Percentiles rank a stretch among this genome's conserved stretches.
Conservation (phyloP, 2,113 vertebrate species). For the Candoia aspera region DNA sequence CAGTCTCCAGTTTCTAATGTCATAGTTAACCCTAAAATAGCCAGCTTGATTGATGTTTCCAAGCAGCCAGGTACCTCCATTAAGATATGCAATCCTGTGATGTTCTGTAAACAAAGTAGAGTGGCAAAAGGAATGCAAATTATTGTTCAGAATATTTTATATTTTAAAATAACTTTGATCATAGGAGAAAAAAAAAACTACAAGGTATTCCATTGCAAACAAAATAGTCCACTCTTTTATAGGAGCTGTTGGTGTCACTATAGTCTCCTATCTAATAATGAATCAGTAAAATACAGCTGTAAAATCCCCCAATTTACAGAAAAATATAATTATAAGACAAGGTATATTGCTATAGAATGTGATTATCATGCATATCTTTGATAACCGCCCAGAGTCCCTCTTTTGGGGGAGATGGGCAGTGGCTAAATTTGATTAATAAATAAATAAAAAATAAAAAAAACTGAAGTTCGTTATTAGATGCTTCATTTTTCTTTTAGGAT, state of each 20-base stretch:
- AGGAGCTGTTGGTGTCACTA: not conserved
- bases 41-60: conserved; percentile 98
- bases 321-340: not conserved
- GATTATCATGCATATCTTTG: conserved; percentile 35
- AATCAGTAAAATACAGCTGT: not conserved
- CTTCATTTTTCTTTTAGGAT: conserved; percentile 6
- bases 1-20: conserved; percentile 94
- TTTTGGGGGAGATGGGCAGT: no score
- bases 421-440: no score
- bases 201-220: not conserved
- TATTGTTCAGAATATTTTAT: not conserved
- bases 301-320: not conserved
- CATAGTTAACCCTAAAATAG: conserved; percentile 98
- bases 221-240: not conserved
- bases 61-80: conserved; percentile 87
- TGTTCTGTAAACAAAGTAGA: conserved; percentile 77
- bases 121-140: conserved; percentile 29
- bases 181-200: not conserved
- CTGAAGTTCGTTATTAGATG: not conserved
- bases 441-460: no score
- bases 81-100: conserved; percentile 82
- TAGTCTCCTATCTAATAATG: not conserved
- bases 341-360: not conserved
- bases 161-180: not conserved
- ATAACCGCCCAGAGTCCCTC: no score